A percentile compares a stretch with the other conserved stretches of the same genome.
phyloP scores from a whole-genome alignment of 1,140 invertebrate species.

The Drosophila ogumai region DNA sequence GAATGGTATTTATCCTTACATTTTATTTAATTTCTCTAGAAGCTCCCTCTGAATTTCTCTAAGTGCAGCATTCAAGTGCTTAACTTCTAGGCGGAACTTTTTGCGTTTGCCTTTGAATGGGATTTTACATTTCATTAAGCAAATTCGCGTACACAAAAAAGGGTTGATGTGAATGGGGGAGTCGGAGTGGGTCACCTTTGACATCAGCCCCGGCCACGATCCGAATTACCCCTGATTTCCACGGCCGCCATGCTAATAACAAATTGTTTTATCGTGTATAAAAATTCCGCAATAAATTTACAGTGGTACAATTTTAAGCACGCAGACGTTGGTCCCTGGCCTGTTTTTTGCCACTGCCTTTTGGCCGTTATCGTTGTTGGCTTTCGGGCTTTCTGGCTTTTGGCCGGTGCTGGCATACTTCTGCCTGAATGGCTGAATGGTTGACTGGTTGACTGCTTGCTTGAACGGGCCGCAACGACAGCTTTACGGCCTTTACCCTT shows the following conservation, averaged over 20 bases:
- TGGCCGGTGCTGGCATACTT: slow-evolving; percentile 30
- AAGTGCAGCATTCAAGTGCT: slow-evolving; percentile 7
- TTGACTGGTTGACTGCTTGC: slow-evolving; percentile 46
- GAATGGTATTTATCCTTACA: too few species aligned
- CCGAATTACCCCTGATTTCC: slow-evolving; percentile 44
- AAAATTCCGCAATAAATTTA: slow-evolving; percentile 74
- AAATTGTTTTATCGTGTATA: slow-evolving; percentile 83
- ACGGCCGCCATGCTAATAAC: slow-evolving; percentile 74
- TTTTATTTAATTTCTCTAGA: neutral
- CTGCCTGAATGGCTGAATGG: slow-evolving; percentile 28
- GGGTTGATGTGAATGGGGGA: slow-evolving; percentile 32
- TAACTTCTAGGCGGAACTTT: slow-evolving; percentile 24
- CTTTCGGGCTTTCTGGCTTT: slow-evolving; percentile 3
- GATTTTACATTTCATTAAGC: slow-evolving; percentile 79
- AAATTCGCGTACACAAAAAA: slow-evolving; percentile 63
- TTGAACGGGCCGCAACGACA: slow-evolving; percentile 57
- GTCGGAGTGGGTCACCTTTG: slow-evolving; percentile 38
- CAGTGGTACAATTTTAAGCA: slow-evolving; percentile 67
- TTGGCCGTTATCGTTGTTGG: slow-evolving; percentile 32
- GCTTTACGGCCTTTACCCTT: slow-evolving; percentile 73
- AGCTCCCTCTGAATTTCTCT: neutral
- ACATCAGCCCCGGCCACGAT: slow-evolving; percentile 14
- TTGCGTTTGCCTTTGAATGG: slow-evolving; percentile 55
- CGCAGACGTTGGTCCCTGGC: slow-evolving; percentile 55
- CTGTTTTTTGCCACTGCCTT: slow-evolving; percentile 24